phyloP scores from a whole-genome alignment of 2,888 invertebrate genomes.

The Mythimna pallens region DNA sequence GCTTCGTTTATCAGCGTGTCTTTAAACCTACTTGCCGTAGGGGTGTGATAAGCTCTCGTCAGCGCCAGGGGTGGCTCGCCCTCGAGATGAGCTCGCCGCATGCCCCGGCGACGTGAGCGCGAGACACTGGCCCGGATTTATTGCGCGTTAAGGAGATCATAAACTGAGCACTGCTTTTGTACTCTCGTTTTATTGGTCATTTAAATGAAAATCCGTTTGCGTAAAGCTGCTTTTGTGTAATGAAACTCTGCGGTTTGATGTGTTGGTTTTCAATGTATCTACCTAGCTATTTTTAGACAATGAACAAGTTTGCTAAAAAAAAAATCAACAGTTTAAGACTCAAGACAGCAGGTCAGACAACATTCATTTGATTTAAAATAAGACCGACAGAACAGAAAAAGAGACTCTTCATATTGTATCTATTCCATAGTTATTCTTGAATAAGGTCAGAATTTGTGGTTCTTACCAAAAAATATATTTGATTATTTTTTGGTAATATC shows the following conservation, averaged over 20 bases:
- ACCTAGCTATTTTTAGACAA: not conserved
- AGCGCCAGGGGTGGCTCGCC: constrained; percentile 17
- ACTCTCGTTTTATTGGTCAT: constrained; percentile 42
- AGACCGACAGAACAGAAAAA: not conserved
- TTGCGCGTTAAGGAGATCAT: constrained; percentile 59
- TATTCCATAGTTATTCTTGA: not conserved
- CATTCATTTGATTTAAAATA: not conserved
- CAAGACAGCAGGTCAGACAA: not conserved
- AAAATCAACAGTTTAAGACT: not conserved
- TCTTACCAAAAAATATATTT: too few relatives aligned
- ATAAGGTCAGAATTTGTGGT: not conserved
- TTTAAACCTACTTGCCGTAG: constrained; percentile 48
- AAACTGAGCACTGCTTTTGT: constrained; percentile 53
- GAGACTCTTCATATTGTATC: too few relatives aligned
- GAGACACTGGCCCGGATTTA: constrained; percentile 50
- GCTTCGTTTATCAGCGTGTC: constrained; percentile 30
- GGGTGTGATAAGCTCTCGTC: constrained; percentile 55
- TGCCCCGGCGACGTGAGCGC: constrained; percentile 1
- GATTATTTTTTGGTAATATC: not conserved
- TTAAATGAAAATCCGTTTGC: constrained; percentile 51
- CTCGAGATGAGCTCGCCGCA: constrained; percentile 4
- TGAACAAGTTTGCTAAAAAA: not conserved
- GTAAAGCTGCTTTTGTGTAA: constrained; percentile 15
- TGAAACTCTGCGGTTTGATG: constrained; percentile 15
- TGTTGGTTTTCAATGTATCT: not conserved